Evolutionary conservation across 2,888 invertebrate genomes (phyloP).

Genomic region (Podabrus alpinus): DNA sequence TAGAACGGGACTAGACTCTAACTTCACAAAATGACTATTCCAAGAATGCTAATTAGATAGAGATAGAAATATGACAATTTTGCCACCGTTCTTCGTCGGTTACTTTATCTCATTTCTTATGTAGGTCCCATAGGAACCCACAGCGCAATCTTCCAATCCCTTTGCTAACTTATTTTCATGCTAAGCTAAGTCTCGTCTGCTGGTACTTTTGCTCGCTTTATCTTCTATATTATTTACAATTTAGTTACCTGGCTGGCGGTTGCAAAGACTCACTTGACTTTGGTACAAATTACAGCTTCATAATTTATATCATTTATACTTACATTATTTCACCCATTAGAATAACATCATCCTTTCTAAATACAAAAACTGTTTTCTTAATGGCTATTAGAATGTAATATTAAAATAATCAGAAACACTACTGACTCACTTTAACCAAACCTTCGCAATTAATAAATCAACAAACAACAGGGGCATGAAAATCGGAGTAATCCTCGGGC

Average conservation of each 20-base stretch:
- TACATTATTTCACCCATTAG: constrained; percentile 19
- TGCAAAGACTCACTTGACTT: constrained; percentile 36
- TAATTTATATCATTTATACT: constrained; percentile 38
- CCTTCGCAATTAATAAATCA: not conserved
- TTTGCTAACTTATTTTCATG: constrained; percentile 45
- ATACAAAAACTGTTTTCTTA: not conserved
- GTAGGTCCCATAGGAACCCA: constrained; percentile 45
- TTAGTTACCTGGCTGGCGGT: constrained; percentile 43
- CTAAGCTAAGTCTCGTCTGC: constrained; percentile 45
- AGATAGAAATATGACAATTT: constrained; percentile 51
- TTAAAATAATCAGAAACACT: not conserved
- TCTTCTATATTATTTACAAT: constrained; percentile 43
- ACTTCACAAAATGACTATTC: constrained; percentile 46
- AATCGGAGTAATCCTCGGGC: not conserved
- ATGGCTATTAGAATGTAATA: not conserved
- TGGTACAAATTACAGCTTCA: constrained; percentile 37
- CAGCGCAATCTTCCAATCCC: constrained; percentile 50
- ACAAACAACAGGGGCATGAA: not conserved
- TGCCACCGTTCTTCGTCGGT: constrained; percentile 46
- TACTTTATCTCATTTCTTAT: constrained; percentile 51
- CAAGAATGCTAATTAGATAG: constrained; percentile 51
- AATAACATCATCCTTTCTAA: constrained; percentile 13
- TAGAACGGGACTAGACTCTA: constrained; percentile 37
- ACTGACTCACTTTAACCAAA: not conserved
- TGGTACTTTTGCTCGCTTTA: constrained; percentile 43